Conservation (phyloP, 1,140 invertebrate species). For the Brachystomella parvula region DNA sequence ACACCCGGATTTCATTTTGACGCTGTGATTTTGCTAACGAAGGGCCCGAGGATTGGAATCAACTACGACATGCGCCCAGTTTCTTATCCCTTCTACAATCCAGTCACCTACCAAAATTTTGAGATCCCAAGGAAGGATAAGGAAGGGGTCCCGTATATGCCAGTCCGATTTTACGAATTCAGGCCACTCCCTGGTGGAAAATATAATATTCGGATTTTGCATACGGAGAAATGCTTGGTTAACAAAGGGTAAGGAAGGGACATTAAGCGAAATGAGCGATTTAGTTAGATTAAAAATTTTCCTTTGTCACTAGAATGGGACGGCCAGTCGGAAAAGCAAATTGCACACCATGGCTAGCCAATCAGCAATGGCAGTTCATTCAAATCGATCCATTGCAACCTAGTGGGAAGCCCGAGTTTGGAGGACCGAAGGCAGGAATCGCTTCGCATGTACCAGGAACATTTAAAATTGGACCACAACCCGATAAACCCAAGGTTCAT, state of each 20-base stretch:
- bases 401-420: neutral
- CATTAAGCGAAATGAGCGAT: neutral
- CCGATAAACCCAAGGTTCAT: neutral
- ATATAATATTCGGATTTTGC: conserved; percentile 17
- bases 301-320: neutral
- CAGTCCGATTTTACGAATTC: conserved; percentile 18
- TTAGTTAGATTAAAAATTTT: conserved; percentile 6
- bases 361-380: conserved; percentile 24
- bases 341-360: conserved; percentile 21
- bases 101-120: conserved; percentile 20
- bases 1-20: neutral
- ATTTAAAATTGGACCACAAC: neutral
- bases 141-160: conserved; percentile 22
- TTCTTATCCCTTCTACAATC: conserved; percentile 21
- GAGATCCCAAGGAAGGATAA: conserved; percentile 10
- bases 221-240: conserved; percentile 24
- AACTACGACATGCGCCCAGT: conserved; percentile 23
- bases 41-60: conserved; percentile 20
- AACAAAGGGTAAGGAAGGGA: conserved; percentile 22
- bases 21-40: neutral
- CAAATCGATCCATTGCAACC: neutral
- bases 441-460: neutral
- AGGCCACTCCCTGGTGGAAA: conserved; percentile 13
- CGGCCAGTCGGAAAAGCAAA: conserved; percentile 19
- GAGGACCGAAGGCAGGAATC: neutral